Evolutionary conservation across 1,140 invertebrate genomes (phyloP), one percentile per base, ranked within the genome.

Genomic region (Zaprionus kolodkinae): DNA sequence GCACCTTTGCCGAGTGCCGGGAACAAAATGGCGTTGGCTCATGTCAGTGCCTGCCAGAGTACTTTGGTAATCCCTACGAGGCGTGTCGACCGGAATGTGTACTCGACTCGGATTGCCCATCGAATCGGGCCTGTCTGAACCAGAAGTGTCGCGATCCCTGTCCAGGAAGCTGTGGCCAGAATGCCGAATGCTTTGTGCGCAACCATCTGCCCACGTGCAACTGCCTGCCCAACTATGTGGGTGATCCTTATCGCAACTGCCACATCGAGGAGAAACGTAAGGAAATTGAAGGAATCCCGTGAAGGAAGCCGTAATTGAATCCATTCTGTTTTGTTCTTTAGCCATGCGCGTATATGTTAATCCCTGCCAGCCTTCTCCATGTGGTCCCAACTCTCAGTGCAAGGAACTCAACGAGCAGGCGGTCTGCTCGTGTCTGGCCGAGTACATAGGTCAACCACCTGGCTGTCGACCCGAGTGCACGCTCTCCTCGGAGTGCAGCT

Each of bases 381-480:
- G 95, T 88, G 95, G 95, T 7, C 94, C 95, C 2, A 96, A 97
- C 91, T 96, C 95, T 66, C 93, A 96, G 75, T 97, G 96, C 79
- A 93, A 94, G 72, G 95, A 95, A 87, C 93, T 94, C 0, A 94
- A 94, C 59, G 69, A 91, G 69, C 94, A 95, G 55, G 95, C 95
- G 15, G 93, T 95, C 33, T 97, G 96, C 89, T 94, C 94, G 27
- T 97, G 96, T 88, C 88, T 95, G 12, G 93, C 94, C 1, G 95
- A 95, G 25, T 96, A 95, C 82, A 94, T 95, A 64, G 96, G 96
- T 30, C 96, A 96, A 92, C 96, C 96, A 4, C 96, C 96, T 86
- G 95, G 95, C 9, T 96, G 96, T 88, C 93, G 95, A 82, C 95
- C 95, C 5, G 95, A 95, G 91, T 96, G 95, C 76, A 91, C 94